Conservation (phyloP, 2,888 invertebrate genomes). For the Clusia tigrina region DNA sequence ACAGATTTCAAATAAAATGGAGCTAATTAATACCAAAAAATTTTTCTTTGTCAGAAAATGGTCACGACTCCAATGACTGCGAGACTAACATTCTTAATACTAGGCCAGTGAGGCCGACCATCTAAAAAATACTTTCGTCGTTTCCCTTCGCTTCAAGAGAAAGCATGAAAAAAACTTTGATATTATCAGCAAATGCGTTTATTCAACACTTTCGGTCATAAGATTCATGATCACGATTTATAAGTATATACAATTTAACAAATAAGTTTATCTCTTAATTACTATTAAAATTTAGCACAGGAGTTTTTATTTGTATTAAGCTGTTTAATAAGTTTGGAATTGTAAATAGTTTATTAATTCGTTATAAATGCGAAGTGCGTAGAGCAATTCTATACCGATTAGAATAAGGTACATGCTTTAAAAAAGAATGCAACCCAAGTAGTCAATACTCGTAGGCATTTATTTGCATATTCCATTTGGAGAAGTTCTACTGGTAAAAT, state of each 20-base stretch:
- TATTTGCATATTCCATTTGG: background rate
- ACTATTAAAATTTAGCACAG: constrained; percentile 48
- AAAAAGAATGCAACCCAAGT: no score
- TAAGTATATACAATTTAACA: constrained; percentile 35
- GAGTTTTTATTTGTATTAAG: constrained; percentile 33
- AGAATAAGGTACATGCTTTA: background rate
- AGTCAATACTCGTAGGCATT: background rate
- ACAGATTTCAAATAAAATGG: no score
- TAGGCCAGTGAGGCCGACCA: no score
- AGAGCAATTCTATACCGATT: constrained; percentile 23
- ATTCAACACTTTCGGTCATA: constrained; percentile 31
- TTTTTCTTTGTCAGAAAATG: no score
- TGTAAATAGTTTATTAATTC: constrained; percentile 16
- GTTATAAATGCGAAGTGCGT: constrained; percentile 22
- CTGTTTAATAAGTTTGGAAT: background rate
- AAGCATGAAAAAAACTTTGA: no score
- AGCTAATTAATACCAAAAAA: no score
- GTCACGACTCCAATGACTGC: no score
- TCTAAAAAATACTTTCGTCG: no score
- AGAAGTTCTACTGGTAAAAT: background rate
- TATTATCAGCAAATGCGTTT: no score
- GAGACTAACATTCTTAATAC: no score
- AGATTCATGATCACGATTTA: constrained; percentile 30
- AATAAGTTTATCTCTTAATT: constrained; percentile 12
- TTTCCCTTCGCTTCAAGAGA: no score